phyloP scores from a whole-genome alignment of 2,888 invertebrate genomes.

The Phaedon cochleariae region DNA sequence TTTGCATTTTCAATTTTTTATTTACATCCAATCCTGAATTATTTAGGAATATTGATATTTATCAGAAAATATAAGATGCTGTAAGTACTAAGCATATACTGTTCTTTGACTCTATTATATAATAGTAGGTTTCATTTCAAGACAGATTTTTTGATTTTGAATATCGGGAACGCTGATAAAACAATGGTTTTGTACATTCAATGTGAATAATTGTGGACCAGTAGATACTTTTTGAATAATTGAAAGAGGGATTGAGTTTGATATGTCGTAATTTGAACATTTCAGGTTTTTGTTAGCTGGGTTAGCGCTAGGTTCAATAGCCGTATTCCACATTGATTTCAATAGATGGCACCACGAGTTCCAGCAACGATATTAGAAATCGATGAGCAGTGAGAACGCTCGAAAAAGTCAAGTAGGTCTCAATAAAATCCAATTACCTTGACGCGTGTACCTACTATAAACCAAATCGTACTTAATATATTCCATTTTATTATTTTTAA shows the following conservation, averaged over 20 bases:
- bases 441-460: slow-evolving; percentile 20
- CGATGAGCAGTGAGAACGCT: background rate
- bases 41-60: no score
- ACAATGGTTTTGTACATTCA: no score
- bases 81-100: no score
- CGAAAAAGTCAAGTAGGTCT: background rate
- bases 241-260: background rate
- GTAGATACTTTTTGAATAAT: no score
- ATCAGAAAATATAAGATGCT: no score
- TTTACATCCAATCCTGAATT: no score
- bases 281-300: slow-evolving; percentile 96
- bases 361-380: slow-evolving; percentile 83
- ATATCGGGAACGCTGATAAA: no score
- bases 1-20: no score
- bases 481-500: slow-evolving; percentile 25
- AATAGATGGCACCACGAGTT: slow-evolving; percentile 98
- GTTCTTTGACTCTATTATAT: no score
- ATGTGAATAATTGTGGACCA: no score
- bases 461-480: slow-evolving; percentile 27
- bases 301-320: slow-evolving; percentile 95
- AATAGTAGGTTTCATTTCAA: no score
- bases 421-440: slow-evolving; percentile 14
- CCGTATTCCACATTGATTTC: slow-evolving; percentile 99
- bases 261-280: slow-evolving; percentile 41
- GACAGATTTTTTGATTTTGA: no score